These are phyloP conservation scores for Diprion similis DNA, from an alignment of 1,140 invertebrate species.

Conservation along the genomic window DNA sequence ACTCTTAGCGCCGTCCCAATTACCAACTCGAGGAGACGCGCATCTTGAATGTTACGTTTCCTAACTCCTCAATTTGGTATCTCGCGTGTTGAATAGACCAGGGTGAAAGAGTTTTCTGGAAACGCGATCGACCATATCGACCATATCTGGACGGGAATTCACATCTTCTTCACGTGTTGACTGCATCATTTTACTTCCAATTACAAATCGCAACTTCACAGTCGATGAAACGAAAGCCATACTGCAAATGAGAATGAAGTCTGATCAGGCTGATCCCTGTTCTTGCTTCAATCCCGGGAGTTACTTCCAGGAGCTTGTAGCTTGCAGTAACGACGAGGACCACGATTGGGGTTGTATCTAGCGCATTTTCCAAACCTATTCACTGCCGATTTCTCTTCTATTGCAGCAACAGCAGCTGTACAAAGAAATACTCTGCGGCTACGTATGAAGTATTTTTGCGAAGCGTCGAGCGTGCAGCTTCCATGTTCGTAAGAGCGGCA, in stretches of 20 bases:
- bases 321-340: too few species aligned
- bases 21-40: neutral
- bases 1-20: constrained; percentile 3
- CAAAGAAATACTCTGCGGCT: neutral
- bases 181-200: too few species aligned
- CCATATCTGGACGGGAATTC: neutral
- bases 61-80: neutral
- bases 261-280: too few species aligned
- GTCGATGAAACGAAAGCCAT: too few species aligned
- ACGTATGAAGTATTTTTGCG: neutral
- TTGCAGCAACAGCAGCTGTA: neutral
- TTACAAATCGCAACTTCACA: too few species aligned
- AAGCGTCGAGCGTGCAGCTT: neutral
- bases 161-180: neutral
- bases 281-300: too few species aligned
- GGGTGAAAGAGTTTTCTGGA: neutral
- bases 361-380: neutral
- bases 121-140: neutral
- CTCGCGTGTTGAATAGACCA: neutral
- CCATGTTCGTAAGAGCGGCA: neutral
- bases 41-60: neutral
- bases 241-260: too few species aligned
- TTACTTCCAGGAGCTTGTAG: too few species aligned
- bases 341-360: neutral
- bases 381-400: neutral